Base-by-base conservation (phyloP, 2,113 vertebrate species). In the Grantiella picta region DNA sequence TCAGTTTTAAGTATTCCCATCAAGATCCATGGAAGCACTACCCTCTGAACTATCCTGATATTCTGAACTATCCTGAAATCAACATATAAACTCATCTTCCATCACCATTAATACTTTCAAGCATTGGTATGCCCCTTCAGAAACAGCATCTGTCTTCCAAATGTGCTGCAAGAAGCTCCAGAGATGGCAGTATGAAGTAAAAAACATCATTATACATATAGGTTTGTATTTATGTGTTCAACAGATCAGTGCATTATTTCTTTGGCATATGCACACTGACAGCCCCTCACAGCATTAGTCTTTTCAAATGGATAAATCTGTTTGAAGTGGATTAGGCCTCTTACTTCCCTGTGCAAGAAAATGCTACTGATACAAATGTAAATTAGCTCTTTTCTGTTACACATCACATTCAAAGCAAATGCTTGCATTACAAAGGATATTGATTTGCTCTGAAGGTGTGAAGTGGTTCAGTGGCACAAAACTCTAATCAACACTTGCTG, bases 401-500 rank as follows among this genome's bases (percentile, higher is more conserved):
- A 90, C 16, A 75, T 17, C 33, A 40, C 73, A 90, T 66, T 93
- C 83, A 97, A 97, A 97, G 82, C 90, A 97, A 97, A 80, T 42
- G 28, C 56, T 91, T 72, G 36, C 60, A 82, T 94, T 76, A 90
- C 80, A 95, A 97, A 97, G 65, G 54, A 40, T 76, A 92, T 36
- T 10, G 24, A 70, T 92, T 86, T 92, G 25, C 36, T 90, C 81
- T 93, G 71, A 95, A 96, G 40, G 65, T 92, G 68, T 94, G 71
- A 94, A 91, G 80, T 75, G 38, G 36, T 78, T 84, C 38, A 76
- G n/a, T 61, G 40, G 25, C 45, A 92, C 40, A 63, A 73, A 75
- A 82, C 82, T 88, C 40, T 49, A 29, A 57, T 53, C 94, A 78
- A 94, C 75, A 54, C 79, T 95, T 98, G 95, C 97, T 98, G 98